phyloP scores from a whole-genome alignment of 1,140 invertebrate genomes.

The Drosophila guanche region DNA sequence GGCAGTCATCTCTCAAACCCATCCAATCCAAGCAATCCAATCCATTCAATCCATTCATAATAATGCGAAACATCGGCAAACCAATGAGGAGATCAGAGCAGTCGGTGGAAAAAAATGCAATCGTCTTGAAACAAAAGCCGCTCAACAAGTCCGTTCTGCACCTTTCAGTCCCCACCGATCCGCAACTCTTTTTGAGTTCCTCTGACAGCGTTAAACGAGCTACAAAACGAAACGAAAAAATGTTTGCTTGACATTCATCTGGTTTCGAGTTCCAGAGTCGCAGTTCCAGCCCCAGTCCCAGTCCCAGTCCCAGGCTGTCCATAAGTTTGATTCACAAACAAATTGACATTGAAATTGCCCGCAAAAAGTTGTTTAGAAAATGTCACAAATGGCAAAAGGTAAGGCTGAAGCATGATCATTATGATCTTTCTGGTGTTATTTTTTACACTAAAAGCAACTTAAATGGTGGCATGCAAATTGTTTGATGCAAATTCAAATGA shows the following conservation, averaged over 20 bases:
- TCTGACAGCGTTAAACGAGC: conserved; percentile 61
- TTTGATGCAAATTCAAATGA: conserved; percentile 20
- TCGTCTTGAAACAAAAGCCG: conserved; percentile 58
- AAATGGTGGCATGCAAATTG: conserved; percentile 46
- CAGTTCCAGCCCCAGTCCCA: conserved; percentile 27
- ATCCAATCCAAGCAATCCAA: conserved; percentile 12
- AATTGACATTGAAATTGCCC: conserved; percentile 65
- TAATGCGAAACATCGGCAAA: conserved; percentile 65
- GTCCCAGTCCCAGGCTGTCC: conserved; percentile 41
- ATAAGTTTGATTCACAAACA: conserved; percentile 20
- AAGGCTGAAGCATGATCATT: conserved; percentile 14
- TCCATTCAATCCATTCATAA: conserved; percentile 66
- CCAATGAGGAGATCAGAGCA: conserved; percentile 68
- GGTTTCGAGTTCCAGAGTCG: neutral
- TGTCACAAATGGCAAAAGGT: conserved; percentile 14
- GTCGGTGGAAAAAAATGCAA: conserved; percentile 46
- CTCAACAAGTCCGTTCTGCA: conserved; percentile 48
- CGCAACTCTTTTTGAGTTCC: conserved; percentile 15
- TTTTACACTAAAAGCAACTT: conserved; percentile 1
- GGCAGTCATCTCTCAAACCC: conserved; percentile 2
- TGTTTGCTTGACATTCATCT: conserved; percentile 39
- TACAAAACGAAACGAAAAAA: conserved; percentile 32
- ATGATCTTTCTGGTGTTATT: conserved; percentile 5
- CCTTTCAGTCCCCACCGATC: neutral
- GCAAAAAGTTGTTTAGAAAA: conserved; percentile 27